Evolutionary conservation across 2,113 vertebrate species (phyloP).

Genomic region (Centropus bengalensis): DNA sequence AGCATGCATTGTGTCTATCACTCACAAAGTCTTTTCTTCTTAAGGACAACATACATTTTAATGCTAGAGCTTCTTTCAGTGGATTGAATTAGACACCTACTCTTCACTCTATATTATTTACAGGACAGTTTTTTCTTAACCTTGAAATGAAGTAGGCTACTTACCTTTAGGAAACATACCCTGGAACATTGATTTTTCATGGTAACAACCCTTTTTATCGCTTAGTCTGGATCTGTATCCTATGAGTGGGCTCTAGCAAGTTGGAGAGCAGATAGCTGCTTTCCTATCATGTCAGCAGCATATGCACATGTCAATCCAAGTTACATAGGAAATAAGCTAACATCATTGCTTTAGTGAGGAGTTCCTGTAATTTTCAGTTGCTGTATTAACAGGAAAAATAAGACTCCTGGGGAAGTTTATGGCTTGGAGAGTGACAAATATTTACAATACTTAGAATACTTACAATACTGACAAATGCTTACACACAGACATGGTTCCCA

Average conservation of each 20-base stretch:
- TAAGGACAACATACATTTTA: not conserved
- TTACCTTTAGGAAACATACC: slow-evolving; percentile 2
- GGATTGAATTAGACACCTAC: not conserved
- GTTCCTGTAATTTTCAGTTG: not conserved
- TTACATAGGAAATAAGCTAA: not conserved
- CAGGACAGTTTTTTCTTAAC: not conserved
- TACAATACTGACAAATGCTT: no score
- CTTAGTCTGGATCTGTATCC: not conserved
- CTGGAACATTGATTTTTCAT: not conserved
- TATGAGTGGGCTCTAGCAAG: not conserved
- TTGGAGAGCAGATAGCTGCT: slow-evolving; percentile 13
- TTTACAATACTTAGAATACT: no score
- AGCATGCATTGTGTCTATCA: not conserved
- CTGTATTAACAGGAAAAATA: slow-evolving; percentile 21
- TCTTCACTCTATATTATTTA: not conserved
- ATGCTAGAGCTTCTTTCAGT: not conserved
- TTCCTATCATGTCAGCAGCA: slow-evolving; percentile 31
- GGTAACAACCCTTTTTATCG: not conserved
- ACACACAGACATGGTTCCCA: not conserved
- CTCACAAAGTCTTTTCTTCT: not conserved
- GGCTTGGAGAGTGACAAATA: slow-evolving; percentile 38
- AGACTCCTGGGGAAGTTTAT: slow-evolving; percentile 29
- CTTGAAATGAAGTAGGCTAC: not conserved
- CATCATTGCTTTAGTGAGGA: not conserved
- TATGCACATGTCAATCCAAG: slow-evolving; percentile 15